Percentiles rank a stretch among this genome's conserved stretches.
Conservation (phyloP, 2,888 invertebrate genomes). For the Chloromyia formosa region DNA sequence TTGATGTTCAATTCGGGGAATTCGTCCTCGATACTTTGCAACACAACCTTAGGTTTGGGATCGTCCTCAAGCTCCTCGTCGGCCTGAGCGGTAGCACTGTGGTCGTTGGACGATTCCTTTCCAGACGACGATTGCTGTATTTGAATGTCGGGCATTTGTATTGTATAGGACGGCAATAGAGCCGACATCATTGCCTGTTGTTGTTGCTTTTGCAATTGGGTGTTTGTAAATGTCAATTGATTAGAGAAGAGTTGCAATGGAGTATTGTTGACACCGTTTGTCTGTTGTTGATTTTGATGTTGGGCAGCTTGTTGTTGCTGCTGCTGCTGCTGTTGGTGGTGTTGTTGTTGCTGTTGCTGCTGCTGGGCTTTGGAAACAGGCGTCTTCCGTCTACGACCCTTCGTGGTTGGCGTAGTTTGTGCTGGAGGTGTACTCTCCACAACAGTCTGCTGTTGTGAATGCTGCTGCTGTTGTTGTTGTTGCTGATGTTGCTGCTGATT, state of each 20-base stretch:
- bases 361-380: constrained; percentile 44
- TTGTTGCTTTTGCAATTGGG: constrained; percentile 54
- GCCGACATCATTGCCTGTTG: constrained; percentile 47
- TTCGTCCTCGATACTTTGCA: constrained; percentile 90
- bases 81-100: constrained; percentile 50
- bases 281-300: constrained; percentile 59
- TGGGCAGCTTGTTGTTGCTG: constrained; percentile 58
- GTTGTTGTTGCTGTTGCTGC: constrained; percentile 37
- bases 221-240: constrained; percentile 41
- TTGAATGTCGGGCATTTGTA: constrained; percentile 55
- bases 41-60: constrained; percentile 83
- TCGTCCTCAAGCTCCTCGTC: constrained; percentile 64
- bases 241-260: constrained; percentile 13
- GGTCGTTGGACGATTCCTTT: constrained; percentile 26
- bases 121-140: constrained; percentile 55
- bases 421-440: constrained; percentile 54
- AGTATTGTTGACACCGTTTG: constrained; percentile 67
- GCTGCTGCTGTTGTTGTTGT: constrained; percentile 61
- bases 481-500: constrained; percentile 54
- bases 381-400: constrained; percentile 45
- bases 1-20: constrained; percentile 63
- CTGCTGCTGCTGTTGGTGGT: constrained; percentile 40
- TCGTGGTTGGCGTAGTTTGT: constrained; percentile 32
- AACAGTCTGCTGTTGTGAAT: constrained; percentile 55
- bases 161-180: constrained; percentile 24